Evolutionary conservation across 2,113 vertebrate genomes (phyloP), one percentile per base, ranked within the genome.

Genomic region (Cyanoramphus novaezelandiae): DNA sequence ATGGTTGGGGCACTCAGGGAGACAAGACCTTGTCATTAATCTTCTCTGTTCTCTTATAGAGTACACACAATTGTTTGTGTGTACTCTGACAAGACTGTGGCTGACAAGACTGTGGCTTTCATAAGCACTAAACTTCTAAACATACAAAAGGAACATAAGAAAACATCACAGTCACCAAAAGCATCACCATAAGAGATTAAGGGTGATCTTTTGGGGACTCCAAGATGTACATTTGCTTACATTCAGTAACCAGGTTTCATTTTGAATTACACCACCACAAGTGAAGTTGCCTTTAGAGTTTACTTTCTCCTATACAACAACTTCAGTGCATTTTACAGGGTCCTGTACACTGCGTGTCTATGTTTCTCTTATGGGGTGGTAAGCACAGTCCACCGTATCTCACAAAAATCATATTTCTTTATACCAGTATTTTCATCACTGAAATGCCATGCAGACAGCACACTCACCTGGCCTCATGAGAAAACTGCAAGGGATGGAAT

Each of bases 401-500:
- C 33, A 52, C 31, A 87, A 52, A 69, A 79, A 55, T 55, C 8
- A 1, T 37, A 47, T 67, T 69, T 88, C 83, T 86, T 88, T 88
- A 43, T 53, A 33, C 59, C 52, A 63, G 7, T 65, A 14, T 65
- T 89, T 89, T 63, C 67, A 28, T 47, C 43, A 60, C 16, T 70
- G 68, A 86, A 97, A 95, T 2, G 1, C n/a, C 95, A 92, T 89
- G 97, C 88, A 96, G 60, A 97, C 29, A 97, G 97, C 97, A 95
- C 97, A 96, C 96, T 96, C 95, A 96, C 60, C 93, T 97, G 97
- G 96, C 77, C 90, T 93, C n/a, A 1, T 33, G 71, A 93, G 77
- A 95, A 90, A 97, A 96, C 83, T 97, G 60, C 95, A 95, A 67
- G 78, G 14, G 19, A 52, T 24, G n/a, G 28, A 77, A 69, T 68